phyloP scores from a whole-genome alignment of 2,113 vertebrate species.

The Odocoileus hemionus region DNA sequence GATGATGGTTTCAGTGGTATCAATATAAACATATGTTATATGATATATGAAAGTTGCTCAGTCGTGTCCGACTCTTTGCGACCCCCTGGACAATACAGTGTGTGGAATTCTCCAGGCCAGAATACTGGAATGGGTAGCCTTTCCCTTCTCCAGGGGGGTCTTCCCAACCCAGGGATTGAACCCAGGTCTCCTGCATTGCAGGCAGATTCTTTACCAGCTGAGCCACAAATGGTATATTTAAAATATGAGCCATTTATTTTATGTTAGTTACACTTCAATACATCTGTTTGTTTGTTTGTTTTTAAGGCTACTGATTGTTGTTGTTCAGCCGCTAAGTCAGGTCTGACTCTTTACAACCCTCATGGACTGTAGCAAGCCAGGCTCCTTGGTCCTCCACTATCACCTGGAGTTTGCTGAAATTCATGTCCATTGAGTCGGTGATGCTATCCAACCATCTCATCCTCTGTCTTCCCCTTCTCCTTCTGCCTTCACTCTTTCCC shows the following conservation, averaged over 20 bases:
- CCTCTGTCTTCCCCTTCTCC: background rate
- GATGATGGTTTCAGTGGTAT: background rate
- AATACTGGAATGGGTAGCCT: background rate
- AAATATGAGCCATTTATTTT: background rate
- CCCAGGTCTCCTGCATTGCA: background rate
- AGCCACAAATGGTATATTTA: background rate
- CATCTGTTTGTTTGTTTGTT: background rate
- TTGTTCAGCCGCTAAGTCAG: background rate
- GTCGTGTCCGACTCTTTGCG: background rate
- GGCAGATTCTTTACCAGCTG: background rate
- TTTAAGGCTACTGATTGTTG: background rate
- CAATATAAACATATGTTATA: background rate
- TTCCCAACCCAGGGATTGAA: background rate
- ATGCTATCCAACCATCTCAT: background rate
- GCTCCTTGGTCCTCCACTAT: background rate
- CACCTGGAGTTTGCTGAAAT: background rate
- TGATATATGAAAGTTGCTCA: background rate
- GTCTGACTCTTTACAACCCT: background rate
- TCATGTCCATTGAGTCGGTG: background rate
- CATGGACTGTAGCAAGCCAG: background rate
- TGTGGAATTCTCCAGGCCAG: background rate
- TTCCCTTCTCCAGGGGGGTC: background rate
- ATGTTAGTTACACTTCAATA: background rate
- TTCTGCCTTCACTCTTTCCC: background rate
- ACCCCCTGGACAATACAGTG: background rate